Evolutionary conservation across 2,888 invertebrate genomes (phyloP), one percentile per base, ranked within the genome.

Genomic region (Orchesella flavescens): DNA sequence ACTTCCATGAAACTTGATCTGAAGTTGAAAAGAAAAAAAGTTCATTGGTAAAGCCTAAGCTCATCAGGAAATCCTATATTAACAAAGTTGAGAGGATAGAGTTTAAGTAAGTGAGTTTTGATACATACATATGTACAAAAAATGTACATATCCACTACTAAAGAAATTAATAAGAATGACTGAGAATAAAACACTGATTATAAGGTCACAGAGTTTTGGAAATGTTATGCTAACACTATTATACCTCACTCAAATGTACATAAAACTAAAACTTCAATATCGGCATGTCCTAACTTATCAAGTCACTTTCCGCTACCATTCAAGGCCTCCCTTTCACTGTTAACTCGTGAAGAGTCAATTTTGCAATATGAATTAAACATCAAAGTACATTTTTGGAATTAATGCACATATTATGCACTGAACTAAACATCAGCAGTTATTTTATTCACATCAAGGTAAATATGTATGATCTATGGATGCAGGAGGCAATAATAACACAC

Each of bases 1-100:
- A 55, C 72, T 80, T 81, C 81, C 81, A 81, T 74, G 81, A 81
- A 81, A 81, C 81, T 75, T 69, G 81, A 81, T 74, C 65, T 75
- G 63, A 71, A 61, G 65, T 65, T 53, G 71, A 61, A 73, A 23
- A 53, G 65, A 53, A 63, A 72, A 72, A 69, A 82, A 55, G 55
- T 76, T 71, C 76, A 69, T 83, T 83, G 53, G 76, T 72, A 72
- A 72, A 69, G 59, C 66, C 69, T 65, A 72, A 69, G 59, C 66
- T 61, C 34, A 34, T 34, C 34, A 83, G 76, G 83, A 83, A 83
- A 81, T 81, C 74, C 81, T 61, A 81, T 53, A 57, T 75, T 34
- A 76, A 66, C 79, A 49, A 17, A 12, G 3, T 34, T n/a, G 23
- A 24, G 65, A 24, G 43, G 24, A n/a, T n/a, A 34, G 34, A 34